phyloP scores from a whole-genome alignment of 2,888 invertebrate genomes.

The Capitulum mitella region DNA sequence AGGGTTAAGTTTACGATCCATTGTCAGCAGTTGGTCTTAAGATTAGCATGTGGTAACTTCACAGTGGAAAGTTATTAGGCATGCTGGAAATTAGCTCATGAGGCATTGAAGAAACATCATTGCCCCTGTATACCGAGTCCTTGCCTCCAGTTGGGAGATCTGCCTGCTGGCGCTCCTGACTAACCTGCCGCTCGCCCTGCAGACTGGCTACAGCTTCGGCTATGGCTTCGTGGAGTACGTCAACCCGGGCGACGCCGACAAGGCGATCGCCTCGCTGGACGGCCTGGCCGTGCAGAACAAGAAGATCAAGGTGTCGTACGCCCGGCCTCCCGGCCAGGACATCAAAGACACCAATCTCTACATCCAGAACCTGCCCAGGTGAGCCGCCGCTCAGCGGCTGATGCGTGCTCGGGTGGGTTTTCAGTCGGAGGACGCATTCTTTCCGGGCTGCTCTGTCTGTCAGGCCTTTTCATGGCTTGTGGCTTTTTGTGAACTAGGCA shows the following conservation, averaged over 20 bases:
- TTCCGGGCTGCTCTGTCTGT: no score
- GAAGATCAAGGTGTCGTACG: conserved; percentile 86
- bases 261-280: conserved; percentile 79
- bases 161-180: background rate
- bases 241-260: conserved; percentile 71
- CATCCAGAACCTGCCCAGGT: conserved; percentile 81
- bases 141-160: background rate
- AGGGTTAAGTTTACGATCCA: no score
- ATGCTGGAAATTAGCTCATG: no score
- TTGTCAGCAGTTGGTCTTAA: no score
- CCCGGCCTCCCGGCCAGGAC: conserved; percentile 81
- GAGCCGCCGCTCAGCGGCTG: conserved; percentile 30
- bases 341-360: conserved; percentile 92
- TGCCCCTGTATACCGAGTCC: background rate
- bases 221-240: conserved; percentile 92
- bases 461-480: no score
- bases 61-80: no score
- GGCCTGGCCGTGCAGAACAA: conserved; percentile 84
- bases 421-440: no score
- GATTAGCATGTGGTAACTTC: no score
- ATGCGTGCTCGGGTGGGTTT: no score
- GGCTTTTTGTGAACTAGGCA: no score
- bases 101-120: background rate
- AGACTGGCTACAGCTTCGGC: conserved; percentile 92
- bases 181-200: conserved; percentile 35